Base-by-base conservation (phyloP, 2,113 vertebrate species). In the Myotis davidii region DNA sequence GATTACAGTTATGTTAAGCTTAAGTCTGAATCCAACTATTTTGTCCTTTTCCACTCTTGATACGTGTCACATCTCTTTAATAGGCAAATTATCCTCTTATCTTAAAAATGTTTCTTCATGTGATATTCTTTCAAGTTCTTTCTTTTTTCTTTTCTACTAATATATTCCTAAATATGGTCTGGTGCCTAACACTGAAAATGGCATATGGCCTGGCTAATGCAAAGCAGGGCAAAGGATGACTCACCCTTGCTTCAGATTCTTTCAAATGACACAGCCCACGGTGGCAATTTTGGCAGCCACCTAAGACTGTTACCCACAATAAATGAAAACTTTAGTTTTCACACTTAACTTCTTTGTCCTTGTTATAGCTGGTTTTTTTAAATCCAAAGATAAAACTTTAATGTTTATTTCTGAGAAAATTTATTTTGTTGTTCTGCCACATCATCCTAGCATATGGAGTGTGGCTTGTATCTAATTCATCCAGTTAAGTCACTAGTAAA, bases 201-300 rank as follows among this genome's bases (percentile, higher is more conserved):
- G 52, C 61, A 77, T 45, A 48, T 67, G 42, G n/a, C 11, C 29
- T 77, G 27, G 23, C n/a, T 65, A 77, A 77, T 67, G 16, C 5
- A 91, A 94, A 88, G 29, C 27, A 93, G 13, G 81, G n/a, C 52
- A 88, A 91, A 97, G 17, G 78, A 85, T 82, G 45, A 95, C 20
- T 85, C 76, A 73, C 27, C 5, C 37, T 45, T 88, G 6, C 82
- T 48, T 13, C 25, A 92, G 77, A 94, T 54, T 88, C n/a, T 65
- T 90, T 72, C 52, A 78, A 52, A 56, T 48, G 42, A 61, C 48
- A 88, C 16, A 79, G 39, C 25, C n/a, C n/a, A 76, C 77, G 42
- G 34, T 88, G 72, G 54, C 12, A 59, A 52, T 65, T 59, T 88
- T 52, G 64, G 73, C 21, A 85, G 13, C 37, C 50, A 76, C 37